Base-by-base conservation (phyloP, 2,888 invertebrate species). In the Sussaba pulchella region DNA sequence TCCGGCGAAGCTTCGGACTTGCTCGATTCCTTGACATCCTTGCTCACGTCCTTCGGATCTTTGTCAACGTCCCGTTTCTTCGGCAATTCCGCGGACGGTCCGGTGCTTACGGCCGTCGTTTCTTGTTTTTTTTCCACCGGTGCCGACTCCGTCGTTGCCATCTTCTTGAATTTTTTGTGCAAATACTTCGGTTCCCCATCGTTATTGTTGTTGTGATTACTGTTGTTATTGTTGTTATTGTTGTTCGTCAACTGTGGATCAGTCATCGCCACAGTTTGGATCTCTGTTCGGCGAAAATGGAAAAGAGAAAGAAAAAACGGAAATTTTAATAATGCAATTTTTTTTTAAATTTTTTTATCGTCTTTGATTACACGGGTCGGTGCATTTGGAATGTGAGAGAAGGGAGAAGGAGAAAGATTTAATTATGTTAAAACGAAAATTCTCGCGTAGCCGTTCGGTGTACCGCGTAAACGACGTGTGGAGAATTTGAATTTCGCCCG, bases 81-180 rank as follows among this genome's bases (percentile, higher is more conserved):
- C 19, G 77, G 69, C 41, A 74, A 63, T 74, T 87, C 87, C 66
- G 83, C 47, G 47, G 84, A 75, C 54, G 76, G 39, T 64, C 81
- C 76, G 72, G 47, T 77, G 75, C 72, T 78, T 54, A 66, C 81
- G 31, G 79, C 70, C 12, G 54, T 21, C 50, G 66, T 70, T 78
- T 86, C 88, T 86, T 88, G 91, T 86, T 88, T 89, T 73, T 87
- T 47, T 36, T 89, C 89, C 84, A 87, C 89, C 86, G 87, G 85
- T 72, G 85, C 84, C 81, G 88, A 89, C 83, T 87, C 91, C 67
- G 92, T 93, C 88, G 94, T 95, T 91, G 96, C 97, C 94, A 97
- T 95, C 93, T 97, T 97, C 93, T 98, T 98, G 93, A 98, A 98
- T 93, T 98, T 98, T 93, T 98, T 98, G 93, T 98, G 98, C 92